A percentile compares a stretch with the other conserved stretches of the same genome.
Evolutionary conservation across 2,113 vertebrate genomes (phyloP).

Genomic region (Heteronetta atricapilla): DNA sequence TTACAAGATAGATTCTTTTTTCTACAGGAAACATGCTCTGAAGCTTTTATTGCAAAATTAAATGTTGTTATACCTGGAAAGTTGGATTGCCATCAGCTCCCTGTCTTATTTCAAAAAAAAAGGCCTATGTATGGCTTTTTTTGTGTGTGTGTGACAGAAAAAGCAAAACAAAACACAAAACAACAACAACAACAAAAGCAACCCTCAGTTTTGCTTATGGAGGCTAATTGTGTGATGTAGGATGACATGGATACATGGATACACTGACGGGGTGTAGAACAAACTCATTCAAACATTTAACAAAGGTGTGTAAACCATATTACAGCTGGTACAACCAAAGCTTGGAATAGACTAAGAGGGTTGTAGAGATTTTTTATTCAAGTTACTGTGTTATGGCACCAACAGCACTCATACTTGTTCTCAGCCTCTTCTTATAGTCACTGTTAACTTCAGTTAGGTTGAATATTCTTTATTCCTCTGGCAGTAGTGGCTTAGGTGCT

Average conservation of each 20-base stretch:
- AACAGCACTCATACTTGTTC: not conserved
- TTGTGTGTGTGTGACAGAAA: not conserved
- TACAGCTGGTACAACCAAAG: not conserved
- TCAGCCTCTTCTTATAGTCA: not conserved
- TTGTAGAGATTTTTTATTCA: not conserved
- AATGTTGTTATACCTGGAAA: not conserved
- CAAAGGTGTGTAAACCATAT: accelerated
- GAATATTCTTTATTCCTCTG: not conserved
- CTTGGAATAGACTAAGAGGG: not conserved
- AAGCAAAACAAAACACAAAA: not conserved
- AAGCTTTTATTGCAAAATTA: not conserved
- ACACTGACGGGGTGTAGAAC: accelerated
- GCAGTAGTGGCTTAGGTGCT: not conserved
- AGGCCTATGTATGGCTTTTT: not conserved
- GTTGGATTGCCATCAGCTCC: not conserved
- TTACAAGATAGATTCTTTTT: not conserved
- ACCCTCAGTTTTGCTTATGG: not conserved
- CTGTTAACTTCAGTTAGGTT: not conserved
- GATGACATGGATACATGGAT: not conserved
- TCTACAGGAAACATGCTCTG: not conserved
- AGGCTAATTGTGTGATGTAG: not conserved
- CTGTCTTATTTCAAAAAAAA: not conserved
- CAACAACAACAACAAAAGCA: not conserved
- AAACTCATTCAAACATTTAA: not conserved
- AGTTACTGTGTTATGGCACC: not conserved